A percentile compares a stretch with the other conserved stretches of the same genome.
Conservation (phyloP, 2,888 invertebrate genomes). For the Mactromeris polynyma region DNA sequence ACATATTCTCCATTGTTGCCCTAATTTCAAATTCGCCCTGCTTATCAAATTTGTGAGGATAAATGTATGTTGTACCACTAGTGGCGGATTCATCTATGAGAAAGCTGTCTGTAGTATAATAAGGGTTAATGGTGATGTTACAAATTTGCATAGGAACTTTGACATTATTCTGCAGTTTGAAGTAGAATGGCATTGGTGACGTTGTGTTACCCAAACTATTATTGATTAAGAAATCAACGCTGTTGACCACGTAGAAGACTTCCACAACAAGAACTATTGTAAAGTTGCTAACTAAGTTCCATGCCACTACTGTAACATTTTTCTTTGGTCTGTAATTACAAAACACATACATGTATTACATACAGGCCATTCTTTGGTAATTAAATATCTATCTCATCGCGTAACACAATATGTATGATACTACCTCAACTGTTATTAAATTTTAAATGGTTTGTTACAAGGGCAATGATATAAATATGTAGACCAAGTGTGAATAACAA, state of each 20-base stretch:
- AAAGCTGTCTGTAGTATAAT: conserved; percentile 13
- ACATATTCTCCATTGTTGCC: conserved; percentile 37
- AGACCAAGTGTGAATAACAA: no score
- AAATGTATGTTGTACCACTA: neutral
- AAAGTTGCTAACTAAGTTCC: conserved; percentile 56
- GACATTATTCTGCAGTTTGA: conserved; percentile 17
- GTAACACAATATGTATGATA: no score
- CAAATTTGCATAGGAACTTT: conserved; percentile 54
- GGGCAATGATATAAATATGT: no score
- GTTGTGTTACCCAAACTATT: conserved; percentile 50
- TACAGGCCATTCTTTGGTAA: no score
- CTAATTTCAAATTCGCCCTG: conserved; percentile 55
- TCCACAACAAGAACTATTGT: conserved; percentile 41
- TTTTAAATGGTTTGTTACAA: no score
- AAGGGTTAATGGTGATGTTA: conserved; percentile 49
- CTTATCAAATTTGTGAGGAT: conserved; percentile 43
- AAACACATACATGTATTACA: no score
- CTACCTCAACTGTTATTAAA: no score
- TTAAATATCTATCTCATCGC: no score
- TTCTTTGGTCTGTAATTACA: conserved; percentile 28
- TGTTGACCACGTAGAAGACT: conserved; percentile 60
- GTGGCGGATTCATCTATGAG: conserved; percentile 1
- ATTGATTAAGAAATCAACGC: conserved; percentile 41
- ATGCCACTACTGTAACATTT: conserved; percentile 38
- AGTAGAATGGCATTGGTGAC: conserved; percentile 31